Evolutionary conservation across 1,140 invertebrate genomes (phyloP), one percentile per base, ranked within the genome.

Genomic region (Zeugodacus cucurbitae): DNA sequence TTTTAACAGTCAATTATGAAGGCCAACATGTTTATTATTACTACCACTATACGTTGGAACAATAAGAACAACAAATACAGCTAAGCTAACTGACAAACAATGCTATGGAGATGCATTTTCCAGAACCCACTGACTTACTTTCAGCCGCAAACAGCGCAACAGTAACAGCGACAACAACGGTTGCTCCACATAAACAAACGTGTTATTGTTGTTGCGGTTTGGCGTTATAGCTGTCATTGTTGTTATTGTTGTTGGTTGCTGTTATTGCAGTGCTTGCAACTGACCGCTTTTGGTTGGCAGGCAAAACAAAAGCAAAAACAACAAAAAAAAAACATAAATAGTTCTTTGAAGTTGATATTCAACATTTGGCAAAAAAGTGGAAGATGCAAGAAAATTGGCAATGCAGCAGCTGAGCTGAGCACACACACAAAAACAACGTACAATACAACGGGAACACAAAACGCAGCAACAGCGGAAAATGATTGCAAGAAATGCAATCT

Each of bases 111-210:
- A n/a, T 22, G 26, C 44, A 44, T 82, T 82, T n/a, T 82, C 41
- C 74, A 82, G 74, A 82, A 41, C 74, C 74, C 41, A 82, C 74
- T 82, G 41, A 82, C 74, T 82, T 82, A 82, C 74, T 82, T 82
- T 82, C 44, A 74, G 74, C 41, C 37, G n/a, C 41, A 48, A 22
- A 11, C 11, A 29, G 48, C 48, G 48, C 48, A 54, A 54, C 44
- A 48, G 14, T 11, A 48, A 48, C 48, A 20, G 34, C 70, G 0
- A 70, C 26, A 37, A 26, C 41, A 82, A 82, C 74, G 74, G 74
- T 82, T 82, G 74, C 74, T 82, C 74, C 74, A 82, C 37, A 82
- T 82, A 44, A 82, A 82, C 74, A 82, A 82, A 82, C 74, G 22
- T 14, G 74, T 44, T n/a, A 22, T 20, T 82, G 7, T 44, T 17